Base-by-base conservation (phyloP, 2,113 vertebrate genomes). In the Thymallus thymallus region DNA sequence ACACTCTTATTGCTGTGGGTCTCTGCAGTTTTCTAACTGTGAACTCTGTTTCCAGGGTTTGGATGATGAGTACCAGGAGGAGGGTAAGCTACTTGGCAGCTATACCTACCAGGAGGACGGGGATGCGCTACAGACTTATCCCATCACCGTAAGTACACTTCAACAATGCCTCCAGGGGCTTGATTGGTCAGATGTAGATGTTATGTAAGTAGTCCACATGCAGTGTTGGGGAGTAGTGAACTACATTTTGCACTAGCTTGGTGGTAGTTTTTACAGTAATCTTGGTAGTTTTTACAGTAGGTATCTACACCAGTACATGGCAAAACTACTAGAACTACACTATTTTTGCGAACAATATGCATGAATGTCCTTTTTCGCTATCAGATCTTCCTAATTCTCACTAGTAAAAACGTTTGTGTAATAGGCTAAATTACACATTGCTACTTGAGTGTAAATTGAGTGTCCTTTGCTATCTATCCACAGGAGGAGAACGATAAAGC, bases 51-150 rank as follows among this genome's bases (percentile, higher is more conserved):
- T 35, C 18, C 74, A 99, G 98, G 98, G 97, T 71, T 85, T 99
- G 62, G 92, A 94, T 3, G 87, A 94, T 0, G 96, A 96, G 45
- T 81, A 90, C 65, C 91, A 95, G 80, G 94, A 95, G 69, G 84
- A 85, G 0, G 96, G 96, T 6, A 87, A 75, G n/a, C 90, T 95
- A 73, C 91, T 99, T 30, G 96, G 96, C 10, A 76, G 79, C 0
- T 97, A 93, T 62, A 86, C 76, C 0, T 99, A 96, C 3, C 80
- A 96, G 5, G 85, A 96, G 46, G 95, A 90, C 0, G 96, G 96
- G 71, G 95, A 96, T 0, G 88, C 96, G 0, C 89, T 99, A 20
- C 98, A 99, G 86, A 95, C 89, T 24, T 98, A 93, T 80, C 24
- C 73, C 0, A 86, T 91, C 4, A 80, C 30, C 77, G 97, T 98